These are phyloP conservation scores for Epizoanthus stellaris DNA, from an alignment of 92 coral and sea anemone genomes.

Conservation along the genomic window DNA sequence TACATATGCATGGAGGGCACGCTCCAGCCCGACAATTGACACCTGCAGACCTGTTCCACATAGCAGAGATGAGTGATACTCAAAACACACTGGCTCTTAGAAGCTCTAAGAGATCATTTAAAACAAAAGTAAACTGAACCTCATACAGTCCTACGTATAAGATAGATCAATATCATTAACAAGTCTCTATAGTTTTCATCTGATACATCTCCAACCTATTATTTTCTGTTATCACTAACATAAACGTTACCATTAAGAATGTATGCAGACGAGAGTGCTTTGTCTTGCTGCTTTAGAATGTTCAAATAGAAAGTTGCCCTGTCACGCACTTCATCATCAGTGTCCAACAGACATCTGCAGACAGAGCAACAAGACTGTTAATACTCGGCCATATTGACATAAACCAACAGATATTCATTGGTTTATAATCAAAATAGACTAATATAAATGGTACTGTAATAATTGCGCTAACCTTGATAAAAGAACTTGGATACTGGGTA, in stretches of 20 bases:
- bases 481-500: slow-evolving; percentile 91
- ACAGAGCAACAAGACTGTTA: not conserved
- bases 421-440: not conserved
- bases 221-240: not conserved
- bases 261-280: slow-evolving; percentile 93
- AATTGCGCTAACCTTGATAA: slow-evolving; percentile 77
- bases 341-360: slow-evolving; percentile 88
- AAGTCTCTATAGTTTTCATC: not conserved
- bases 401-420: not conserved
- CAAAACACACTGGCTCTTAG: not conserved
- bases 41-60: slow-evolving; percentile 87
- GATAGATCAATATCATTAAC: not conserved
- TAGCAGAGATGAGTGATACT: not conserved
- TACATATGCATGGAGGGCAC: slow-evolving; percentile 97
- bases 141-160: no score
- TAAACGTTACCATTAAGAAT: slow-evolving; percentile 83
- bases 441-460: not conserved
- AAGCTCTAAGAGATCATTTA: not conserved
- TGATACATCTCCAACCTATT: no score
- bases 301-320: slow-evolving; percentile 95
- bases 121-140: not conserved
- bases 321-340: slow-evolving; percentile 98
- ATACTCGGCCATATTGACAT: no score
- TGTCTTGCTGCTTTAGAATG: slow-evolving; percentile 91
- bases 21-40: slow-evolving; percentile 94